Evolutionary conservation across 64 coral and sea anemone species (phyloP), one percentile per base, ranked within the genome.

Genomic region (Dendrophyllia cribrosa): DNA sequence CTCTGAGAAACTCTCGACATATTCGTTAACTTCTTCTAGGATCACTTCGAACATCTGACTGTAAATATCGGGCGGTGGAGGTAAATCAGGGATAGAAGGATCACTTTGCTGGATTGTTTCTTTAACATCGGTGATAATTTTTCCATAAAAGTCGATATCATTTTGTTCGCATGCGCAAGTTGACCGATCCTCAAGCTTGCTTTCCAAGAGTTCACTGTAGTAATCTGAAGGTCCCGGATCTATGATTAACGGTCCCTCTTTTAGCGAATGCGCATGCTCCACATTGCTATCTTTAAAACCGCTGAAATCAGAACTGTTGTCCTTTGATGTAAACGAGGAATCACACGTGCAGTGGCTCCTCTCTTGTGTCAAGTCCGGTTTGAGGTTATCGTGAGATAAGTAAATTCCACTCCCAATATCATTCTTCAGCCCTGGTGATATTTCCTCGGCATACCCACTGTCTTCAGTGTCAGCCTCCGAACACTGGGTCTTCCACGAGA

Each of bases 381-480:
- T 48, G 43, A 84, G 16, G 80, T 6, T 84, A 48, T 84, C 46
- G 46, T 50, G 7, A 23, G 45, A 67, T 50, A 77, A 52, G 10
- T 11, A 53, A 77, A 56, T 51, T 64, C 26, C 43, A 19, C 15
- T 0, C 10, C 5, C 10, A 8, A 17, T 63, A 25, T 20, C 78
- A 64, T 63, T 43, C 13, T 17, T 20, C 8, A 34, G 14, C 17
- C 78, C 63, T 34, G 24, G 58, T 0, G 23, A 43, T 15, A 16
- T 16, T 20, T 82, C 78, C 34, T 87, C 84, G 2, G 11, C 66
- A 10, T 43, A 87, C 4, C 84, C 87, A 63, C 87, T 89, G 50
- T 89, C 74, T 22, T 77, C 62, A 49, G 88, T 89, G 16, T 15
- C 70, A 47, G 88, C 46, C 43, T 89, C 88, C 11, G 58, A 88